Base-by-base conservation (phyloP, 2,888 invertebrate species). In the Nemotelus nigrinus region DNA sequence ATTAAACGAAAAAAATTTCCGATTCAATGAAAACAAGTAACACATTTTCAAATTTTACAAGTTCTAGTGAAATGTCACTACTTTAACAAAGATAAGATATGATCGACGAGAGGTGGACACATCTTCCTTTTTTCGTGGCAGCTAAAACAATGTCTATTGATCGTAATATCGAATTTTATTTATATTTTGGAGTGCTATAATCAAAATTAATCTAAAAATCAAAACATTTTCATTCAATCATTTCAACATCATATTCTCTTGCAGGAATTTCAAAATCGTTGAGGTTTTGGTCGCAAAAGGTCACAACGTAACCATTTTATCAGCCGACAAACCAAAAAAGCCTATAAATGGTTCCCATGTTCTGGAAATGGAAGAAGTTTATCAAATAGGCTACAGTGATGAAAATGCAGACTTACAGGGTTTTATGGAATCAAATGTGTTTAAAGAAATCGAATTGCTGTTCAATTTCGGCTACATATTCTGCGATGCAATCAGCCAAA, bases 341-440 rank as follows among this genome's bases (percentile, higher is more conserved):
- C 76, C 78, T 2, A 80, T 82, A 0, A 50, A 80, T 8, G 83
- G 82, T 77, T 76, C 83, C 1, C 82, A 81, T 68, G 83, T 82
- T 6, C 83, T 85, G 10, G 81, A 84, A 57, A 77, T 85, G 67
- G 83, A 85, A 78, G 75, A 82, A 25, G 80, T 80, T 5, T 83
- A 83, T 65, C 77, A 43, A 1, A 25, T 80, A 5, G 60, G 79
- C 2, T 78, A 79, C 60, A 78, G 80, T 41, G 41, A n/a, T 8
- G 65, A 50, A 10, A 64, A 63, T 39, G 1, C 57, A 4, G 63
- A 77, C 44, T 50, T 71, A 8, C 53, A 55, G 8, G 77, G 7
- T 3, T 48, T 74, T 25, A 53, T 55, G n/a, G 6, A 10, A 47
- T 6, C 8, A 4, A 43, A 25, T 3, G 10, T 43, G 10, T 64